Base-by-base conservation (phyloP, 2,113 vertebrate species). In the Gadus chalcogrammus region DNA sequence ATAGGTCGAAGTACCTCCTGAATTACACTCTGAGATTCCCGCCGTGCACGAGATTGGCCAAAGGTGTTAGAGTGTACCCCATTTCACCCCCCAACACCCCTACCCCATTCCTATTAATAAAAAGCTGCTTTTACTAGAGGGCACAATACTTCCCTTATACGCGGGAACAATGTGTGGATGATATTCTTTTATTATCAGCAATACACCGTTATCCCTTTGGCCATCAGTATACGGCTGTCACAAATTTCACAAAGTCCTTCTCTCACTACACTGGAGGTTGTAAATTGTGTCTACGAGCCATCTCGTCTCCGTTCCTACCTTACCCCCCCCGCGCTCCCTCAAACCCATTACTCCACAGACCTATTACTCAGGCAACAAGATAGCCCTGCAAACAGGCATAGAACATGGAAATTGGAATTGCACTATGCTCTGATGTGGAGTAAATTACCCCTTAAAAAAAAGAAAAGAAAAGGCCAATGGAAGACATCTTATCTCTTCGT, bases 361-460 rank as follows among this genome's bases (percentile, higher is more conserved):
- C 31, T 35, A 4, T 35, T 35, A 35, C 31, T 12, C 53, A 55
- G 53, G 53, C 53, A 13, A 16, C 53, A 16, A 8, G 53, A 15
- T 55, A 11, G 53, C 53, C 53, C 53, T 3, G 53, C 31, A 35
- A 81, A 78, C 84, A 77, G 82, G 74, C 69, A 78, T 80, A 80
- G 79, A 84, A 84, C 73, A 79, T 83, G 78, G 72, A 79, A 79
- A 87, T 85, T 87, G 83, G 82, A 84, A 85, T 82, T 60, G 70
- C 38, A 58, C 55, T 15, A 56, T 12, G 27, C 75, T 61, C 73
- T 72, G 65, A 63, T 71, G 67, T 74, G 69, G 71, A 84, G 79
- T 80, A 86, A 89, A 89, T 86, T 83, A 84, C 82, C 83, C 80
- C 22, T 55, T 35, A 3, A 55, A 16, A 53, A 53, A 15, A 15